phyloP scores from a whole-genome alignment of 1,140 invertebrate species.

The Saxidomus purpurata region DNA sequence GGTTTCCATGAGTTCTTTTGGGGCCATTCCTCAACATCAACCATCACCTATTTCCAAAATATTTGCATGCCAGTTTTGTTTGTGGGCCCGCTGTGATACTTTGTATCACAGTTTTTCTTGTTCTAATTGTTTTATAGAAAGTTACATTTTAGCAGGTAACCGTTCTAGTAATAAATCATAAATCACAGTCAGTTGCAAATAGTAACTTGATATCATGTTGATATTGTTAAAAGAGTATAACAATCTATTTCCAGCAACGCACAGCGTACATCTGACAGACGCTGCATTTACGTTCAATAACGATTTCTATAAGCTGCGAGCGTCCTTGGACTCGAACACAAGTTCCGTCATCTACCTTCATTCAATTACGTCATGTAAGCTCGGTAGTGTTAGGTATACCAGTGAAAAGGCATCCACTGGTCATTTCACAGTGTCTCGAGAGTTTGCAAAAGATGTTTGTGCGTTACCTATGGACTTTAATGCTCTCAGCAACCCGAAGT shows the following conservation, averaged over 20 bases:
- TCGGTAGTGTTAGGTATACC: neutral
- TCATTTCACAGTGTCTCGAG: conserved; percentile 27
- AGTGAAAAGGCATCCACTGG: conserved; percentile 1
- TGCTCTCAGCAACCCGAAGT: neutral
- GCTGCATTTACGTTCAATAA: conserved; percentile 18
- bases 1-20: no score
- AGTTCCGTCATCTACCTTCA: neutral
- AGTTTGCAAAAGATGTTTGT: conserved; percentile 48
- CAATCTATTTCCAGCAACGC: neutral
- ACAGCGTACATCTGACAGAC: neutral
- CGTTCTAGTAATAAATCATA: no score
- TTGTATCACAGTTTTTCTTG: no score
- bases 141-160: no score
- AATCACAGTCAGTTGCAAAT: no score
- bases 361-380: conserved; percentile 6
- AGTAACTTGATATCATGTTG: no score
- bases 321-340: neutral
- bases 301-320: neutral
- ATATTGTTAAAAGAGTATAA: no score
- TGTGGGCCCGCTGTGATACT: no score
- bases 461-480: conserved; percentile 11
- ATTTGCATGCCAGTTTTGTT: no score
- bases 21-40: no score
- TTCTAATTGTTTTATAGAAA: no score
- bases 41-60: no score